Conservation (phyloP, 2,888 invertebrate genomes). For the Mechanitis mazaeus region DNA sequence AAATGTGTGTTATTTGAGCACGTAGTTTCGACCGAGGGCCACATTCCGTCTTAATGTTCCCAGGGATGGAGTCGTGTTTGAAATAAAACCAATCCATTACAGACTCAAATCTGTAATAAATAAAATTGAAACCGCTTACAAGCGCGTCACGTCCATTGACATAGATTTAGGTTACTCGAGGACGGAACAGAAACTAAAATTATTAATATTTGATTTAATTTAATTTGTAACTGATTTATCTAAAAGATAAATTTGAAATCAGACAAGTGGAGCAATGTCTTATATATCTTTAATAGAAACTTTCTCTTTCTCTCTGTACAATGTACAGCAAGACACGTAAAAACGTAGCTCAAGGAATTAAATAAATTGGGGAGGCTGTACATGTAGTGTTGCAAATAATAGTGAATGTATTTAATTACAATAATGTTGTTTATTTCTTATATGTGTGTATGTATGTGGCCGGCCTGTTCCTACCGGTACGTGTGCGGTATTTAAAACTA, state of each 20-base stretch:
- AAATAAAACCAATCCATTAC: slow-evolving; percentile 20
- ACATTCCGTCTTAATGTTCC: slow-evolving; percentile 15
- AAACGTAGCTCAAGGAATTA: too few relatives aligned
- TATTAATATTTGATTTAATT: not conserved
- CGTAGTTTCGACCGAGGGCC: not conserved
- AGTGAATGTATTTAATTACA: not conserved
- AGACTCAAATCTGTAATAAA: slow-evolving; percentile 20
- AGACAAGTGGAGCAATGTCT: too few relatives aligned
- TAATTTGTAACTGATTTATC: too few relatives aligned
- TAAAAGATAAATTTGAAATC: too few relatives aligned
- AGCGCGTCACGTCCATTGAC: slow-evolving; percentile 22
- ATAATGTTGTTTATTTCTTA: not conserved
- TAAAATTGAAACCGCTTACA: slow-evolving; percentile 22
- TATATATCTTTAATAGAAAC: too few relatives aligned
- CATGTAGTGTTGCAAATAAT: too few relatives aligned
- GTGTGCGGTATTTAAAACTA: slow-evolving; percentile 29
- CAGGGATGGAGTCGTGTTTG: slow-evolving; percentile 14
- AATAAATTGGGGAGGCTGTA: too few relatives aligned
- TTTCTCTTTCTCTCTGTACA: too few relatives aligned
- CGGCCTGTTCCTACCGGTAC: slow-evolving; percentile 28
- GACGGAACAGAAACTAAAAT: not conserved
- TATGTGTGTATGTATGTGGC: slow-evolving; percentile 1
- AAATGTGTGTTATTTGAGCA: not conserved
- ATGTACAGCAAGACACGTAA: too few relatives aligned
- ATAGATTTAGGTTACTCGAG: slow-evolving; percentile 6